A percentile compares a stretch with the other conserved stretches of the same genome.
Evolutionary conservation across 2,113 vertebrate genomes (phyloP).

Genomic region (Proteles cristata): DNA sequence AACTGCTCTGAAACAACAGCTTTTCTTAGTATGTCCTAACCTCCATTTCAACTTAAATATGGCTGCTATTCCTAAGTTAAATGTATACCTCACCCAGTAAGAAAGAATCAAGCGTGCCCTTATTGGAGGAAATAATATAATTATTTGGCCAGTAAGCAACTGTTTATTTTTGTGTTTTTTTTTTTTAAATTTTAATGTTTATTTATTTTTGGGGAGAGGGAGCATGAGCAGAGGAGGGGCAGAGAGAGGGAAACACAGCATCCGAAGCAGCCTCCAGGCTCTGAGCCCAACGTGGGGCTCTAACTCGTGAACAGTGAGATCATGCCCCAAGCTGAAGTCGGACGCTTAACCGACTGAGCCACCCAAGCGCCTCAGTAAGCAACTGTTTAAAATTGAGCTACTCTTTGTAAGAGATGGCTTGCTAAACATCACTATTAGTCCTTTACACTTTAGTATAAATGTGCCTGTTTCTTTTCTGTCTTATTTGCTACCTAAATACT

Average conservation of each 20-base stretch:
- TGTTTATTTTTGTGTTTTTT: not conserved
- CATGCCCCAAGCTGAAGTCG: too few relatives aligned
- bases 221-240: too few relatives aligned
- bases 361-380: not conserved
- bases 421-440: not conserved
- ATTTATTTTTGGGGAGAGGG: too few relatives aligned
- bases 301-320: too few relatives aligned
- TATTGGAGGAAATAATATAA: constrained; percentile 18
- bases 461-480: not conserved
- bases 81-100: not conserved
- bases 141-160: not conserved
- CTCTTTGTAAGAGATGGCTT: not conserved
- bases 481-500: not conserved
- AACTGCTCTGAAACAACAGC: not conserved
- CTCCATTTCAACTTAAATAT: not conserved
- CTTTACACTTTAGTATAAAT: constrained; percentile 2
- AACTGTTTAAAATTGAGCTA: not conserved
- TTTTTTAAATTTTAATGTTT: too few relatives aligned
- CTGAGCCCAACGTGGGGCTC: too few relatives aligned
- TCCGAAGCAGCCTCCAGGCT: too few relatives aligned
- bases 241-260: too few relatives aligned
- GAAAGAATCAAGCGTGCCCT: not conserved
- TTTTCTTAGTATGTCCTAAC: not conserved
- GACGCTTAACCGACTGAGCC: too few relatives aligned
- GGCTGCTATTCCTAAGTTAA: not conserved